These are phyloP conservation scores for Typhlichthys eigenmanni DNA, from an alignment of 2,797 vertebrate genomes.

Conservation along the genomic window DNA sequence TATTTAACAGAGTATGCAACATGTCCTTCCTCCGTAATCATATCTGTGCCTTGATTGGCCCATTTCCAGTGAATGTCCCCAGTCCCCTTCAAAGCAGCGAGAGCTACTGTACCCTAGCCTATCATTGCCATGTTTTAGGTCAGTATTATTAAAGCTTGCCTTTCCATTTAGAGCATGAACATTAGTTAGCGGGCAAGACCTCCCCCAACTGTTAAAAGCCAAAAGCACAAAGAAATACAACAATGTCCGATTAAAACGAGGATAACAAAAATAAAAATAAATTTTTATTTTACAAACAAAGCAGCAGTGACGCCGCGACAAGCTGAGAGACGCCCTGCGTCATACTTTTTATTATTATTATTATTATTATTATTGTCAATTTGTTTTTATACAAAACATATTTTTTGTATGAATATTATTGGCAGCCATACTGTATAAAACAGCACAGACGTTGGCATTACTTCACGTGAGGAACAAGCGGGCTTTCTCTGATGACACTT, in stretches of 20 bases:
- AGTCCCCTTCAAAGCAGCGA: constrained; percentile 1
- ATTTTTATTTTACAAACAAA: too few species aligned
- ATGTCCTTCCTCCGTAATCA: too few species aligned
- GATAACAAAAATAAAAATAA: too few species aligned
- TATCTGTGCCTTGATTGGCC: background rate
- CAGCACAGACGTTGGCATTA: constrained; percentile 50
- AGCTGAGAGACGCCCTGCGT: too few species aligned
- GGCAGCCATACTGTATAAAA: constrained; percentile 60
- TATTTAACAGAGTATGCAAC: constrained; percentile 5
- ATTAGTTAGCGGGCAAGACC: constrained; percentile 47
- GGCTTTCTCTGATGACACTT: constrained; percentile 34
- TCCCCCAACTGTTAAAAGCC: too few species aligned
- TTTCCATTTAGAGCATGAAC: constrained; percentile 17
- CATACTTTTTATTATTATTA: too few species aligned
- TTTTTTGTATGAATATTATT: constrained; percentile 54
- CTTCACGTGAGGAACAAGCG: constrained; percentile 41
- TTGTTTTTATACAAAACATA: background rate
- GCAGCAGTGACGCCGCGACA: too few species aligned
- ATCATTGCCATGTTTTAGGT: constrained; percentile 7
- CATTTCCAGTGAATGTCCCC: background rate
- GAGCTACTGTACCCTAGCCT: constrained; percentile 2
- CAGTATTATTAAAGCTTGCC: constrained; percentile 14
- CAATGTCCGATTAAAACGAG: too few species aligned
- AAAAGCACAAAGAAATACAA: too few species aligned
- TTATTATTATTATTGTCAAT: too few species aligned